These are phyloP conservation scores for Cinclus mexicanus DNA, from an alignment of 2,113 vertebrate genomes.

Conservation along the genomic window DNA sequence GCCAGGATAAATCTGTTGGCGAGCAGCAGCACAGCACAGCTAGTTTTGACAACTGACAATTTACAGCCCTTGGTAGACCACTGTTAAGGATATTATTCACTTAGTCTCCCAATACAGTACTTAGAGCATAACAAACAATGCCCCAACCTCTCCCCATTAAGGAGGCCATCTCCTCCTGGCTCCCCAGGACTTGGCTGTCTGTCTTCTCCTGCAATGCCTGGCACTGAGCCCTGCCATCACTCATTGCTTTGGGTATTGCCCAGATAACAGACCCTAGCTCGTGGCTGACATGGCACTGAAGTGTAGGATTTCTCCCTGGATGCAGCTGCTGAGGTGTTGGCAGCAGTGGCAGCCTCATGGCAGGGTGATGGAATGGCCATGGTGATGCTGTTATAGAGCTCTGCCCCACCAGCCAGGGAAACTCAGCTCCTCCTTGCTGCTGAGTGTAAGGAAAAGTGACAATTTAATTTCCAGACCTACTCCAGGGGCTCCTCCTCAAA, in stretches of 20 bases:
- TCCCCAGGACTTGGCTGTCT: neutral
- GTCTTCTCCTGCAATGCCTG: neutral
- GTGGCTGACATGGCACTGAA: neutral
- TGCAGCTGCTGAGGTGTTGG: neutral
- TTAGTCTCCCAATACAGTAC: neutral
- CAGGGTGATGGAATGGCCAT: neutral
- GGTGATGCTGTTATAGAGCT: neutral
- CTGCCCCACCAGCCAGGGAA: accelerated
- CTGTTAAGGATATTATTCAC: neutral
- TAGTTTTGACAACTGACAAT: neutral
- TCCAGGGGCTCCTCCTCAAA: neutral
- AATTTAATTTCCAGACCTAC: neutral
- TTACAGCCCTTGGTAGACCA: neutral
- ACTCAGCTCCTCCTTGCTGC: neutral
- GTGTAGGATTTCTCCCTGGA: neutral
- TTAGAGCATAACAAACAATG: neutral
- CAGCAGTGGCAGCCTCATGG: neutral
- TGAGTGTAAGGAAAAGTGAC: neutral
- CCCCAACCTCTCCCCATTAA: neutral
- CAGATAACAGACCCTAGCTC: neutral
- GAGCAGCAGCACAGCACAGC: neutral
- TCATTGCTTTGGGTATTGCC: neutral
- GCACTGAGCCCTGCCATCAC: neutral
- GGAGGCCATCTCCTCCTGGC: neutral
- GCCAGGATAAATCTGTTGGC: constrained; percentile 3